Evolutionary conservation across 2,797 vertebrate genomes (phyloP).

Genomic region (Macroramphosus scolopax): DNA sequence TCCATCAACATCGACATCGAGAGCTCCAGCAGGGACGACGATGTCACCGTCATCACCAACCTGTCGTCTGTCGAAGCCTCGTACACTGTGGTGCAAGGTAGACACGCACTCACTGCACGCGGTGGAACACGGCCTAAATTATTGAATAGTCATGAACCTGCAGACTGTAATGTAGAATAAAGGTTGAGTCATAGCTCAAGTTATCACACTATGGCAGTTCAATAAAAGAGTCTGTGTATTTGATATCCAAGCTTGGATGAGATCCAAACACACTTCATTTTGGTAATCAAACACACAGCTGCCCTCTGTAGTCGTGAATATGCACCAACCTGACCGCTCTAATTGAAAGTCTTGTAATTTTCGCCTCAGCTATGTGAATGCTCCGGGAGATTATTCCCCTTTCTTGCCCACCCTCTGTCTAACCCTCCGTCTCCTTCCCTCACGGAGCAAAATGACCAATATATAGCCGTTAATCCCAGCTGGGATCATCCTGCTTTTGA

Average conservation of each 20-base stretch:
- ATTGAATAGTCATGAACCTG: constrained; percentile 24
- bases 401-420: constrained; percentile 19
- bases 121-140: background rate
- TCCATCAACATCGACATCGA: constrained; percentile 99
- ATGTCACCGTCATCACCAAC: constrained; percentile 98
- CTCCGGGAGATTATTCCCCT: constrained; percentile 57
- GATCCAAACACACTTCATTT: constrained; percentile 19
- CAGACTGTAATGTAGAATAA: background rate
- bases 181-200: background rate
- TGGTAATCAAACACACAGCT: constrained; percentile 24
- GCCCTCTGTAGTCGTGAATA: constrained; percentile 25
- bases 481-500: constrained; percentile 68
- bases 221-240: constrained; percentile 9
- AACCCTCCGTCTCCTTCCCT: constrained; percentile 32
- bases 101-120: constrained; percentile 9
- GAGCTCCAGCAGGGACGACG: constrained; percentile 97
- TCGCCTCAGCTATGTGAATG: constrained; percentile 42
- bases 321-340: constrained; percentile 26
- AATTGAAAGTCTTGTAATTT: constrained; percentile 66
- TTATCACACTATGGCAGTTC: background rate
- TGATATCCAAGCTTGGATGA: constrained; percentile 1
- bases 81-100: constrained; percentile 99
- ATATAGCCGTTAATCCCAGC: constrained; percentile 69
- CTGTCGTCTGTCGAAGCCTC: constrained; percentile 97
- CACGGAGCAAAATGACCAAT: constrained; percentile 58